Evolutionary conservation across 2,888 invertebrate genomes (phyloP), one percentile per base, ranked within the genome.

Genomic region (Caenorhabditis macrosperma): DNA sequence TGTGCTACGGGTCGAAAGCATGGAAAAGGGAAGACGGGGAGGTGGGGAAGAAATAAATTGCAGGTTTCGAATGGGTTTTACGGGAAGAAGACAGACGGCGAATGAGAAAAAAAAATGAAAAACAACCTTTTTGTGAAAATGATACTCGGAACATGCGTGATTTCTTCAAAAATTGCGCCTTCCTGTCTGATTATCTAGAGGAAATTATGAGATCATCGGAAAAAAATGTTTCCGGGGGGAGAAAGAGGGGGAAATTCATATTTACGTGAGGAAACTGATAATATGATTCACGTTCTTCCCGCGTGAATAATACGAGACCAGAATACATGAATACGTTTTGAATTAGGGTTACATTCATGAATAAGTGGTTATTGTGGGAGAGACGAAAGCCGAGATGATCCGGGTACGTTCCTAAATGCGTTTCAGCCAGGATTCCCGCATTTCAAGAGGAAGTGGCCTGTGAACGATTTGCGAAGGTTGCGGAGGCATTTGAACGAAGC

Each of bases 221-320:
- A 24, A 15, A 22, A 38, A 33, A 33, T 17, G 20, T 55, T 33
- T 55, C 52, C 52, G 52, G 52, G 12, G 6, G 12, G 26, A 2
- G 24, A 24, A 24, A 24, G 12, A 15, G 17, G 24, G 6, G 6
- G 30, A 28, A n/a, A 17, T 30, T 46, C 24, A 28, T 33, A 55
- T 33, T 24, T 66, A 68, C 74, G 74, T 74, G 74, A 64, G 55
- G 22, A 74, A 50, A 35, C 15, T 48, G 22, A 74, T 59, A 46
- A 63, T 24, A 74, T 64, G 64, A 74, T 74, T 74, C 74, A 74
- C 74, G 74, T 74, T 74, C 66, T 74, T 50, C 57, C 4, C 63
- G 57, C 57, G 64, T 64, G 72, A 64, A 72, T 74, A n/a, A 17
- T 30, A 28, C 26, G n/a, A n/a, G n/a, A n/a, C n/a, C n/a, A n/a